Base-by-base conservation (phyloP, 1,140 invertebrate genomes). In the Drosophila suzukii region DNA sequence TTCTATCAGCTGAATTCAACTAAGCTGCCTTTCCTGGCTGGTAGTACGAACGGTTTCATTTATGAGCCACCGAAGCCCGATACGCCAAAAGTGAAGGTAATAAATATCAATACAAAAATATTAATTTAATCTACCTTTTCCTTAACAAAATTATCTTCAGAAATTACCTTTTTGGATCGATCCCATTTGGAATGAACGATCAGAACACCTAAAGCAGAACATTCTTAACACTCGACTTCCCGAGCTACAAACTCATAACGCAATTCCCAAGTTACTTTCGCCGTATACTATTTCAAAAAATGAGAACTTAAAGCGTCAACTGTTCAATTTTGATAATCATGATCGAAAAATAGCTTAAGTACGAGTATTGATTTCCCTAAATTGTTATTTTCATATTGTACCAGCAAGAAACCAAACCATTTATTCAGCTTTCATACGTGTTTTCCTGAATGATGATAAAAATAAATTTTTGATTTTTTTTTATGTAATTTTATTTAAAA, bases 41-140 rank as follows among this genome's bases (percentile, higher is more conserved):
- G 51, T 41, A 41, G 38, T 5, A 24, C 36, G 10, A 44, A 47
- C 8, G 62, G 70, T 60, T 73, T 75, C 2, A 70, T 71, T 53
- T 66, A 67, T 7, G 65, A 66, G 0, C 55, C 93, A 20, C 91
- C 93, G 5, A 93, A 93, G 72, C 91, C 92, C 2, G 93, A 93
- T 83, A 92, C 92, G 34, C 90, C 92, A 36, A 90, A 92, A 15
- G 61, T 82, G 7, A 80, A 93, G 54, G 93, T 93, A 50, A 72
- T 43, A 53, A 53, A 7, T 38, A 17, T 10, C 8, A 43, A 4
- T 15, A 10, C 17, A 17, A 15, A 10, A 8, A 43, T 17, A 17
- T 17, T 10, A 10, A 10, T 3, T 7, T 43, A 0, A 3, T 17
- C n/a, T 41, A 8, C 6, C 68, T 54, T 63, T 49, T 53, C 41